Percentiles rank a stretch among this genome's conserved stretches.
Evolutionary conservation across 2,113 vertebrate species (phyloP).

Genomic region (Probosciger aterrimus): DNA sequence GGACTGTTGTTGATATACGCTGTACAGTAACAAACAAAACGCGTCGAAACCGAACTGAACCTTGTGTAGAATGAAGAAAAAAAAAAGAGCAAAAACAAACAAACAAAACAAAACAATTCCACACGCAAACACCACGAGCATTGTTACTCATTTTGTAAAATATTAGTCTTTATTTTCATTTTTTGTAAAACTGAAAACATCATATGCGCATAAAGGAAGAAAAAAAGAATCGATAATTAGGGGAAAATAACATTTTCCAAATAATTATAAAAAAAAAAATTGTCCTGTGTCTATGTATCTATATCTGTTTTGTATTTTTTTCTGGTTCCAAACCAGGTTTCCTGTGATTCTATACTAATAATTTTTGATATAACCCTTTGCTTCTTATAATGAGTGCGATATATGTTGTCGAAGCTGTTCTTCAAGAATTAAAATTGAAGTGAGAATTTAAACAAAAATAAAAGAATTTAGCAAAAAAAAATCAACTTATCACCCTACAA

Average conservation of each 20-base stretch:
- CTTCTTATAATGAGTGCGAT: conserved; percentile 99
- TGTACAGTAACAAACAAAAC: conserved; percentile 93
- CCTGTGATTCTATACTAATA: conserved; percentile 99
- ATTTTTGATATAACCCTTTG: conserved; percentile 99
- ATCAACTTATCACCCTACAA: conserved; percentile 20
- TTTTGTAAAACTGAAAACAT: conserved; percentile 94
- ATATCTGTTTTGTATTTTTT: conserved; percentile 99
- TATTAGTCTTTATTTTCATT: conserved; percentile 99
- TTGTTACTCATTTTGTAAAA: conserved; percentile 99
- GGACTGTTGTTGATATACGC: conserved; percentile 92
- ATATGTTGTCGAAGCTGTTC: conserved; percentile 99
- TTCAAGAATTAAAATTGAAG: conserved; percentile 99
- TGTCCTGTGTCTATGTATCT: conserved; percentile 99
- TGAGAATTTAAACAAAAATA: conserved; percentile 99
- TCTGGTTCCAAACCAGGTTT: conserved; percentile 99
- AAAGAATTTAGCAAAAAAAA: conserved; percentile 95
- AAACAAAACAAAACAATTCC: conserved; percentile 22
- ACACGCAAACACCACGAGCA: conserved; percentile 84
- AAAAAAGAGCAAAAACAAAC: not conserved
- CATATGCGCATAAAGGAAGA: conserved; percentile 95
- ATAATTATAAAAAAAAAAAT: conserved; percentile 98
- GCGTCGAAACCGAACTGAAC: conserved; percentile 85
- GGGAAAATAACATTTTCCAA: conserved; percentile 98
- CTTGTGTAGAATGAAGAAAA: conserved; percentile 81
- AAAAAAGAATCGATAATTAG: conserved; percentile 94